phyloP scores from a whole-genome alignment of 2,113 vertebrate genomes.

The Hepsetus odoe region DNA sequence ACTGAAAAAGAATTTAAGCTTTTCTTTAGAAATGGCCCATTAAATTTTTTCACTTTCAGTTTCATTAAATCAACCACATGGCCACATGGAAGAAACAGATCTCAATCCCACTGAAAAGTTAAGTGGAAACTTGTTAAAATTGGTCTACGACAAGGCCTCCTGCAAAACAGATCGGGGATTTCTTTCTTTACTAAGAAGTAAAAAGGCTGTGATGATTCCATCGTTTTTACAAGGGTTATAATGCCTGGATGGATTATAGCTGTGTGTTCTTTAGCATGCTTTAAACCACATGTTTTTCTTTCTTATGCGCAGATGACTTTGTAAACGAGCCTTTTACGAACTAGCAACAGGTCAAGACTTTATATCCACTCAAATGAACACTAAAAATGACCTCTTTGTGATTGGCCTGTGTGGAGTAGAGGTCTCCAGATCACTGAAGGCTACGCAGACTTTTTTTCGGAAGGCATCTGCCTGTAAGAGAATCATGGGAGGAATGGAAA shows the following conservation, averaged over 20 bases:
- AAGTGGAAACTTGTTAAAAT: no score
- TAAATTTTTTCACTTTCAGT: no score
- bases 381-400: conserved; percentile 12
- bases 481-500: neutral
- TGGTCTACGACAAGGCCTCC: no score
- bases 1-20: no score
- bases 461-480: neutral
- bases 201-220: no score
- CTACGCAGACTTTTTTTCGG: neutral
- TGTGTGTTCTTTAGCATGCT: neutral
- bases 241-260: neutral
- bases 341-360: neutral
- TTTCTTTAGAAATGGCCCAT: no score
- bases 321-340: neutral
- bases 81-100: no score
- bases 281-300: neutral
- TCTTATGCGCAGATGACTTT: neutral
- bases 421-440: neutral
- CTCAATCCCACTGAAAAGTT: no score
- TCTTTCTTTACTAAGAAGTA: no score
- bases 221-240: no score
- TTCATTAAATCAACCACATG: no score
- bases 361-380: neutral
- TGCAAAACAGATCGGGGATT: no score
- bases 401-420: neutral